Evolutionary conservation across 2,113 vertebrate species (phyloP).

Genomic region (Alosa alosa): DNA sequence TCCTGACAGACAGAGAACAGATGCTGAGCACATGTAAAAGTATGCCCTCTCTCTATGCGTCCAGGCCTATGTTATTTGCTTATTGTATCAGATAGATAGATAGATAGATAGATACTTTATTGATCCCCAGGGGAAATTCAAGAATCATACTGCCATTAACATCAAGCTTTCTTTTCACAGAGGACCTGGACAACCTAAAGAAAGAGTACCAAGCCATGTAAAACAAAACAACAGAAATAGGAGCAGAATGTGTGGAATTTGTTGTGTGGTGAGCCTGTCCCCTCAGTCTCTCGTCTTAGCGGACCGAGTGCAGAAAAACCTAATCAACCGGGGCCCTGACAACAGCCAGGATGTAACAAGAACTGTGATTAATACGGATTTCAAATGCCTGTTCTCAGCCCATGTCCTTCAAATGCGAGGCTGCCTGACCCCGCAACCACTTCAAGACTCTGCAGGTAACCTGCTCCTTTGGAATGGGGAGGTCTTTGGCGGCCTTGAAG

Average conservation of each 20-base stretch:
- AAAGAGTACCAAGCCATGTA: slow-evolving; percentile 82
- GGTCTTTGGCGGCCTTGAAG: slow-evolving; percentile 78
- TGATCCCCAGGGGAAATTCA: too few relatives aligned
- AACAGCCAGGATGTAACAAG: slow-evolving; percentile 68
- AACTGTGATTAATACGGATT: slow-evolving; percentile 47
- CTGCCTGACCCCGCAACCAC: slow-evolving; percentile 78
- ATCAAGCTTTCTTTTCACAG: slow-evolving; percentile 61
- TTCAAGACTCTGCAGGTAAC: slow-evolving; percentile 75
- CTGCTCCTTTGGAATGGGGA: slow-evolving; percentile 94
- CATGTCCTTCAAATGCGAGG: slow-evolving; percentile 91
- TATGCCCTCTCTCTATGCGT: slow-evolving; percentile 60
- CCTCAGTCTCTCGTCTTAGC: slow-evolving; percentile 42
- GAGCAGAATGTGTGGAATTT: slow-evolving; percentile 91
- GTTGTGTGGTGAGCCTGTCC: slow-evolving; percentile 75
- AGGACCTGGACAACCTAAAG: slow-evolving; percentile 81
- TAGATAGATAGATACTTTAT: too few relatives aligned
- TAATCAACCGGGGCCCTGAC: slow-evolving; percentile 81
- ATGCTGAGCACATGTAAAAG: slow-evolving; percentile 83
- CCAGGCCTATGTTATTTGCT: background rate
- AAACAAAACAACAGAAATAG: slow-evolving; percentile 44
- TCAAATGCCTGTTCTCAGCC: slow-evolving; percentile 83
- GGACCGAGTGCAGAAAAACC: slow-evolving; percentile 56
- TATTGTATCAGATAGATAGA: too few relatives aligned
- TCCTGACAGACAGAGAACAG: slow-evolving; percentile 81
- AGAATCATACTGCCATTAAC: background rate